Conservation (phyloP, 1,140 invertebrate species). For the Drosophila navojoa region DNA sequence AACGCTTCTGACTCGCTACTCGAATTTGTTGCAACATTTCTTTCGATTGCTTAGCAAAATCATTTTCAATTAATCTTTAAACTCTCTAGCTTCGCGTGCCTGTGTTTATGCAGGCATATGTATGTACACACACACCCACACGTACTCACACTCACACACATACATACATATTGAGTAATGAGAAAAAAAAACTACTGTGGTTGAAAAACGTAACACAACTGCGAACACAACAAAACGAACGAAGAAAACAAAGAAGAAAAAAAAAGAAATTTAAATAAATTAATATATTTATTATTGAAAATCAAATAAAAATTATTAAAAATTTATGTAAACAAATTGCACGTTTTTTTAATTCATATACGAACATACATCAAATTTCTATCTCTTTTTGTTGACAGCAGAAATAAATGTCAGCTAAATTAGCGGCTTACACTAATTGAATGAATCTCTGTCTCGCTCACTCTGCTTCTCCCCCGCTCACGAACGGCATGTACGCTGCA, state of each 20-base stretch:
- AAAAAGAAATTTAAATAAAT: constrained; percentile 54
- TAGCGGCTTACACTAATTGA: too few relatives aligned
- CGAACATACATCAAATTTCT: too few relatives aligned
- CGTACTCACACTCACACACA: constrained; percentile 16
- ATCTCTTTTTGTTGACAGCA: too few relatives aligned
- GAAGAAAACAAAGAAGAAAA: constrained; percentile 33
- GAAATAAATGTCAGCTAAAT: too few relatives aligned
- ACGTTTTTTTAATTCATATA: constrained; percentile 13
- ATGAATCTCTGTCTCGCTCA: too few relatives aligned
- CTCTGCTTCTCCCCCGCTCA: too few relatives aligned
- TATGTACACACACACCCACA: constrained; percentile 10
- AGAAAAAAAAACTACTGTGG: constrained; percentile 33
- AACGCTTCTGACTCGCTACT: constrained; percentile 27
- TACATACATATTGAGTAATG: constrained; percentile 8
- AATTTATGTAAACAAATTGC: constrained; percentile 62
- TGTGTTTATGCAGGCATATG: not conserved
- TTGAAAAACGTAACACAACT: constrained; percentile 42
- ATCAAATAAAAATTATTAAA: constrained; percentile 78
- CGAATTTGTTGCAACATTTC: constrained; percentile 22
- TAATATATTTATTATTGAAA: constrained; percentile 81
- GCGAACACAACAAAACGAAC: constrained; percentile 35
- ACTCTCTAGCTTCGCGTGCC: constrained; percentile 19
- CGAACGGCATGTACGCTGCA: too few relatives aligned
- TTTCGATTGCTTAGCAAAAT: constrained; percentile 18
- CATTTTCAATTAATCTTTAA: constrained; percentile 31